phyloP scores from a whole-genome alignment of 1,140 invertebrate species.

The Holcopasites calliopsidis region DNA sequence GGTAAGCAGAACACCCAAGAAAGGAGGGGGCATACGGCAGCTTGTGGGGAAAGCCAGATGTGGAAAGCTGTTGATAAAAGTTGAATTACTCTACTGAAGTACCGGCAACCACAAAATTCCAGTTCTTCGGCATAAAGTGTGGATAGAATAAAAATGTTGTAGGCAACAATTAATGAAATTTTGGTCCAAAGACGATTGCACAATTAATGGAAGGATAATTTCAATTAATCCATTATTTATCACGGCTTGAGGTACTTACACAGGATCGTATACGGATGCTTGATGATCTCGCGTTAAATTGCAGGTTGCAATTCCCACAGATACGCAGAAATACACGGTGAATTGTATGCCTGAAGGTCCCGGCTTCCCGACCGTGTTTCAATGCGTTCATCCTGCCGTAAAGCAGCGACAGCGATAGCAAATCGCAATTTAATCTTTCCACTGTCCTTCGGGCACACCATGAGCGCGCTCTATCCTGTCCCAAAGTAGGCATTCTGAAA shows the following conservation, averaged over 20 bases:
- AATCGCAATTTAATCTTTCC: constrained; percentile 38
- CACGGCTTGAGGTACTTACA: neutral
- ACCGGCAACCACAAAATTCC: too few relatives aligned
- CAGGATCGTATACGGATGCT: neutral
- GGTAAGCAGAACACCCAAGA: too few relatives aligned
- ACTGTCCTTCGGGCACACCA: constrained; percentile 5
- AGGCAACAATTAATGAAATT: too few relatives aligned
- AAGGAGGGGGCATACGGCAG: too few relatives aligned
- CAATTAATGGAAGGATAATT: too few relatives aligned
- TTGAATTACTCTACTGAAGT: too few relatives aligned
- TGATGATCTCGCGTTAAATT: constrained; percentile 32
- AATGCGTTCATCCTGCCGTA: constrained; percentile 41
- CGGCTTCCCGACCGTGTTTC: constrained; percentile 25
- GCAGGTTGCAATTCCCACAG: constrained; percentile 40
- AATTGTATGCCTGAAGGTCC: constrained; percentile 24
- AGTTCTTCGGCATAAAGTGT: too few relatives aligned
- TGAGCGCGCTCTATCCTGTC: neutral
- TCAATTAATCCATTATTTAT: too few relatives aligned
- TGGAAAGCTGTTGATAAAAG: too few relatives aligned
- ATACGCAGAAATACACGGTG: neutral
- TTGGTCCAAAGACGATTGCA: too few relatives aligned
- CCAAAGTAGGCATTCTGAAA: neutral
- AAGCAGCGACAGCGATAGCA: constrained; percentile 12
- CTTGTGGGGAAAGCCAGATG: too few relatives aligned
- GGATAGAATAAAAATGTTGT: too few relatives aligned